Conservation (phyloP, 2,888 invertebrate species). For the Andrena dorsata region DNA sequence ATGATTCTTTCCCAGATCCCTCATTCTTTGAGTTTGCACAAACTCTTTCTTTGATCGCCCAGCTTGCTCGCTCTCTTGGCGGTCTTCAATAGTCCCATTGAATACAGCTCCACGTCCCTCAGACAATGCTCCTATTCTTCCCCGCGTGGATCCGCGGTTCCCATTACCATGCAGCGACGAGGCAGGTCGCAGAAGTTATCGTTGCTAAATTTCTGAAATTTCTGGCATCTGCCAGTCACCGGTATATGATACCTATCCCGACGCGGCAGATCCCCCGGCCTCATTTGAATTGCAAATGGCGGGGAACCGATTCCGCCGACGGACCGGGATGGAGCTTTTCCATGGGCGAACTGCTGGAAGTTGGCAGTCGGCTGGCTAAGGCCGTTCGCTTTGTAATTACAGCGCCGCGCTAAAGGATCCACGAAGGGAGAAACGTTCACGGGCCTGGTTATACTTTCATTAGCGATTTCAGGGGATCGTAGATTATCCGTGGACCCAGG, state of each 20-base stretch:
- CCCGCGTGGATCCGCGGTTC: not conserved
- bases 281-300: constrained; percentile 73
- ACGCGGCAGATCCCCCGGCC: constrained; percentile 53
- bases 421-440: not conserved
- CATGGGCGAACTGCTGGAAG: constrained; percentile 42
- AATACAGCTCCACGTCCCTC: not conserved
- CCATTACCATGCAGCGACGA: constrained; percentile 42
- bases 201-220: constrained; percentile 60
- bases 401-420: constrained; percentile 12
- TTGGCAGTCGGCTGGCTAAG: constrained; percentile 6
- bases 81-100: too few species aligned
- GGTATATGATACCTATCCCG: not conserved
- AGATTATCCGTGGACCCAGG: not conserved
- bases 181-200: constrained; percentile 52
- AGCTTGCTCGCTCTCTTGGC: too few species aligned
- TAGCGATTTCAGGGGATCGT: not conserved
- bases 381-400: constrained; percentile 53
- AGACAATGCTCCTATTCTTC: constrained; percentile 1
- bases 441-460: not conserved
- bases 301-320: constrained; percentile 43
- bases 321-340: constrained; percentile 60
- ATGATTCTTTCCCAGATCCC: too few species aligned
- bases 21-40: too few species aligned
- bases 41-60: too few species aligned
- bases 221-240: constrained; percentile 62